Percentiles rank a stretch among this genome's conserved stretches.
These are phyloP conservation scores for Speoplatyrhinus poulsoni DNA, from an alignment of 2,113 vertebrate species.

Conservation along the genomic window DNA sequence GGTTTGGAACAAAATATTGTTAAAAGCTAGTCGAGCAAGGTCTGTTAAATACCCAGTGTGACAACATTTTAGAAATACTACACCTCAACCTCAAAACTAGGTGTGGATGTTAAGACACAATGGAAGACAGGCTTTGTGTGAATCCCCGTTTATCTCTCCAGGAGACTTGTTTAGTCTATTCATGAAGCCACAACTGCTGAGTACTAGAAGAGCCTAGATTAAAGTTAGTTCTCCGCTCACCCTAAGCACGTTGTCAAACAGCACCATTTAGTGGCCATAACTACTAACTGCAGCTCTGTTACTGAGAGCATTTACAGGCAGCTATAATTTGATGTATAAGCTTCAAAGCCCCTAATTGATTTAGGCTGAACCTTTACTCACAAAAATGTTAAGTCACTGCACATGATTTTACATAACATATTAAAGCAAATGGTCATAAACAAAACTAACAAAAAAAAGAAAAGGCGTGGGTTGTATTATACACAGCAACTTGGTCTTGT, in stretches of 20 bases:
- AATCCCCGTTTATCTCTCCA: constrained; percentile 15
- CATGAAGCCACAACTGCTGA: constrained; percentile 10
- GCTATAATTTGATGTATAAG: too few relatives aligned
- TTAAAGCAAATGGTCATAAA: constrained; percentile 25
- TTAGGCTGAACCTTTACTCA: constrained; percentile 27
- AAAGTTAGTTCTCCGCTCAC: constrained; percentile 27
- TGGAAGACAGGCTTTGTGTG: constrained; percentile 28
- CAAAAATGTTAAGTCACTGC: constrained; percentile 17
- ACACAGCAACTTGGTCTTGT: constrained; percentile 59
- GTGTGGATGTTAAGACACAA: constrained; percentile 55
- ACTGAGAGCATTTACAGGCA: too few relatives aligned
- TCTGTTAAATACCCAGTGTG: constrained; percentile 71
- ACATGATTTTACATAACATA: constrained; percentile 10
- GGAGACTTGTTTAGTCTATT: constrained; percentile 20
- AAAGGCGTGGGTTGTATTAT: constrained; percentile 37
- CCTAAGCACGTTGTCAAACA: constrained; percentile 32
- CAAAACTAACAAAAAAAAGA: constrained; percentile 16
- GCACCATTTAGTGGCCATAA: constrained; percentile 13
- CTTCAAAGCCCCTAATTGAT: constrained; percentile 12
- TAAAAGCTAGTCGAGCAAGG: constrained; percentile 42
- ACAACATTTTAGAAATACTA: constrained; percentile 56
- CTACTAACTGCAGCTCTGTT: neutral
- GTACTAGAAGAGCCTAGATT: neutral
- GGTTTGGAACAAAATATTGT: constrained; percentile 28
- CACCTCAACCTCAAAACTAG: constrained; percentile 50